Conservation (phyloP, 2,113 vertebrate genomes). For the Corythaixoides concolor region DNA sequence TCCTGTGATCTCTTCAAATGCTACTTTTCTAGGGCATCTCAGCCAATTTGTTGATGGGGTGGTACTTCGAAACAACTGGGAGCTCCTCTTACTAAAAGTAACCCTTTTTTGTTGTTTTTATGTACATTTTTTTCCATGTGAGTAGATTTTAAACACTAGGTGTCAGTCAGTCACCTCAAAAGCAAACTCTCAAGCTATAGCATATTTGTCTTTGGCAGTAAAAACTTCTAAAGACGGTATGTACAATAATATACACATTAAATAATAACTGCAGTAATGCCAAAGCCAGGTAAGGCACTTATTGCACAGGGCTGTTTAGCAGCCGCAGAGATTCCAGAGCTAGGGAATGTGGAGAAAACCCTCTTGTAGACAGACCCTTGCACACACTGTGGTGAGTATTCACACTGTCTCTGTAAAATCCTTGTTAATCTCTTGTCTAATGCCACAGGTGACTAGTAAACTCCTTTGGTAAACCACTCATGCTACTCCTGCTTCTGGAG, state of each 20-base stretch:
- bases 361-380: not conserved
- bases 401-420: not conserved
- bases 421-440: not conserved
- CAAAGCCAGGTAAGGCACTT: not conserved
- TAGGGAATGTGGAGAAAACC: not conserved
- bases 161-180: conserved; percentile 61
- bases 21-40: not conserved
- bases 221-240: not conserved
- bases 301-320: not conserved
- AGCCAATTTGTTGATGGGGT: not conserved
- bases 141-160: conserved; percentile 57
- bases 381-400: not conserved
- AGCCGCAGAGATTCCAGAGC: not conserved
- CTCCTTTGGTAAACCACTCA: not conserved
- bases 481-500: not conserved
- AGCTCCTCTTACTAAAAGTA: not conserved
- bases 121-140: not conserved
- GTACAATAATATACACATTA: not conserved
- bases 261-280: not conserved
- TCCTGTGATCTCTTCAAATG: not conserved
- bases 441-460: not conserved
- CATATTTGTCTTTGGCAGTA: not conserved
- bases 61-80: not conserved
- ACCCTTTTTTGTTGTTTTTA: rapidly evolving
- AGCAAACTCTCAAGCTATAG: not conserved